phyloP scores from a whole-genome alignment of 2,888 invertebrate genomes.

The Cryptocheilus praepositus region DNA sequence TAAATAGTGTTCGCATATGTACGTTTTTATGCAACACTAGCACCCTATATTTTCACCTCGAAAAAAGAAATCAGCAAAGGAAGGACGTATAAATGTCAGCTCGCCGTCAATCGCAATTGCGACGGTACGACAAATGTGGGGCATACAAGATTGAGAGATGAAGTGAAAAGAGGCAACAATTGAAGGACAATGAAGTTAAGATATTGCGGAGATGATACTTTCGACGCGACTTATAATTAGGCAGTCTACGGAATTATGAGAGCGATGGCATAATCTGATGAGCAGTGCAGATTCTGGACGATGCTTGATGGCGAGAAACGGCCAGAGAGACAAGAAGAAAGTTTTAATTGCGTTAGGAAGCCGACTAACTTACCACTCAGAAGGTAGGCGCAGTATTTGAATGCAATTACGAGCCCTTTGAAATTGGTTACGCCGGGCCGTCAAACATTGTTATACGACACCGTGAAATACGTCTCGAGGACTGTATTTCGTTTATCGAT shows the following conservation, averaged over 20 bases:
- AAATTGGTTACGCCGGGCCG: slow-evolving; percentile 31
- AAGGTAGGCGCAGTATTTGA: slow-evolving; percentile 57
- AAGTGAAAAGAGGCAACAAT: no score
- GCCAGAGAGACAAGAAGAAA: slow-evolving; percentile 39
- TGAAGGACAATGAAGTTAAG: no score
- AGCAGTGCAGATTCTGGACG: slow-evolving; percentile 26
- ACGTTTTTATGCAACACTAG: background rate
- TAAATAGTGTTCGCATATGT: background rate
- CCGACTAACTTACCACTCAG: slow-evolving; percentile 62
- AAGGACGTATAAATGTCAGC: no score
- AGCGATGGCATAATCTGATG: slow-evolving; percentile 17
- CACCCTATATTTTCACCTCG: no score
- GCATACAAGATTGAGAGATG: no score
- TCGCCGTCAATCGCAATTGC: no score
- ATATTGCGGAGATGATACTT: no score
- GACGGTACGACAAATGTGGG: no score
- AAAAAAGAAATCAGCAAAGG: no score
- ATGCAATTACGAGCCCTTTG: slow-evolving; percentile 65
- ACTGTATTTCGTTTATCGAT: no score
- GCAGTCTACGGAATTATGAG: slow-evolving; percentile 18
- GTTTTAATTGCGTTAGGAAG: slow-evolving; percentile 59
- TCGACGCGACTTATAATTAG: slow-evolving; percentile 13
- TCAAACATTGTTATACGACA: no score
- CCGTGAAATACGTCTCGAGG: no score
- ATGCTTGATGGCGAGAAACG: slow-evolving; percentile 27